Evolutionary conservation across 2,888 invertebrate species (phyloP).

Genomic region (Tanypteryx hageni): DNA sequence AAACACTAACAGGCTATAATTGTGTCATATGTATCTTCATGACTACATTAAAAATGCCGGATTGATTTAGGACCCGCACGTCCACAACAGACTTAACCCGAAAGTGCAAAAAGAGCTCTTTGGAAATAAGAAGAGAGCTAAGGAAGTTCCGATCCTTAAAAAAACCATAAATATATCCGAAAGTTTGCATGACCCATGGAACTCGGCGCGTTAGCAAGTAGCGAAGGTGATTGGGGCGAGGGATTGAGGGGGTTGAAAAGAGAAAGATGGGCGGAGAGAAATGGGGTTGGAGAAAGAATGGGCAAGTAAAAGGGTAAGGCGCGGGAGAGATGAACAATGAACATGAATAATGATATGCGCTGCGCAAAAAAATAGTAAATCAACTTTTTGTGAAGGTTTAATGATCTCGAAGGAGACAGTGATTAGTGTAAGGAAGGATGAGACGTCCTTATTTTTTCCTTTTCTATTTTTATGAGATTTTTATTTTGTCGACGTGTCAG

Average conservation of each 20-base stretch:
- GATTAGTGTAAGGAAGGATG: background rate
- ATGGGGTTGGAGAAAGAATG: background rate
- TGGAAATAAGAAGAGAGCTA: background rate
- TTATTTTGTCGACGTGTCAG: background rate
- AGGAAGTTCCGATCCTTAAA: conserved; percentile 8
- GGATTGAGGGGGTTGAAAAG: background rate
- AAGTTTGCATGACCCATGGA: background rate
- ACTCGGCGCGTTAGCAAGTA: background rate
- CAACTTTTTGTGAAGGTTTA: conserved; percentile 22
- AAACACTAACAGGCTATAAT: too few species aligned
- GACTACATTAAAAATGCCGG: background rate
- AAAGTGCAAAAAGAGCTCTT: background rate
- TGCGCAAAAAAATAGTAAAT: background rate
- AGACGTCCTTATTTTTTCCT: background rate
- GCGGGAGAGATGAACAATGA: background rate
- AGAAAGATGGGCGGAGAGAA: background rate
- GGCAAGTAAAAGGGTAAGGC: background rate
- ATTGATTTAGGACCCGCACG: background rate
- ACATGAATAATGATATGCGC: conserved; percentile 27
- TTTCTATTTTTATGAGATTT: background rate
- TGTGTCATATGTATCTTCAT: too few species aligned
- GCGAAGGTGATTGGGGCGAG: background rate
- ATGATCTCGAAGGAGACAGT: conserved; percentile 11
- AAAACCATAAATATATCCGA: background rate
- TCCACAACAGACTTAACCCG: background rate